Conservation (phyloP, 2,888 invertebrate species). For the Lepidocyrtoides sp. region DNA sequence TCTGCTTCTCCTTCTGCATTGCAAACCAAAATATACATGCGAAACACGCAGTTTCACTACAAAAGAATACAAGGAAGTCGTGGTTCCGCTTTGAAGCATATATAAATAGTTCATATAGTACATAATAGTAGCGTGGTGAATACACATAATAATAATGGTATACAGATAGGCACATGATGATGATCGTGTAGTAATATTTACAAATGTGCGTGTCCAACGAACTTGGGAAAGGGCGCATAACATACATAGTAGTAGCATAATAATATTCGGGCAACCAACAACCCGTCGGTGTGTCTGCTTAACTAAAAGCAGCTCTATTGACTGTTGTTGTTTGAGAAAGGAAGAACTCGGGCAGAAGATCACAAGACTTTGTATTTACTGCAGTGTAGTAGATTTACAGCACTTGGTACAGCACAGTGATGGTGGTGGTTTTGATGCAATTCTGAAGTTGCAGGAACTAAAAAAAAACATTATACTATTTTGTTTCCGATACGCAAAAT, state of each 20-base stretch:
- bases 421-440: conserved; percentile 4
- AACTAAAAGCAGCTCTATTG: neutral
- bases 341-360: neutral
- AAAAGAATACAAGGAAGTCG: conserved; percentile 38
- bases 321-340: neutral
- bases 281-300: conserved; percentile 18
- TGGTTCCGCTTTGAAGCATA: conserved; percentile 49
- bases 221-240: conserved; percentile 21
- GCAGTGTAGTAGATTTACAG: neutral
- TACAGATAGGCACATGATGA: neutral
- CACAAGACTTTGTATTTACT: neutral
- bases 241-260: too few relatives aligned
- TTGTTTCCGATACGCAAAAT: conserved; percentile 4
- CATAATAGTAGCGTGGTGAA: too few relatives aligned
- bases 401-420: too few relatives aligned
- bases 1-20: neutral
- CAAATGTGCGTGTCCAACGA: conserved; percentile 26
- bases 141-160: too few relatives aligned
- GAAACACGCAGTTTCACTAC: conserved; percentile 52
- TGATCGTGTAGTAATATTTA: too few relatives aligned
- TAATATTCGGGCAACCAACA: too few relatives aligned
- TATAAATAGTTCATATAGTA: neutral
- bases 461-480: neutral
- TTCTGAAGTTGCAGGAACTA: conserved; percentile 19
- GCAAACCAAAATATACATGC: conserved; percentile 8